Base-by-base conservation (phyloP, 2,113 vertebrate genomes). In the Perca schrenkii region DNA sequence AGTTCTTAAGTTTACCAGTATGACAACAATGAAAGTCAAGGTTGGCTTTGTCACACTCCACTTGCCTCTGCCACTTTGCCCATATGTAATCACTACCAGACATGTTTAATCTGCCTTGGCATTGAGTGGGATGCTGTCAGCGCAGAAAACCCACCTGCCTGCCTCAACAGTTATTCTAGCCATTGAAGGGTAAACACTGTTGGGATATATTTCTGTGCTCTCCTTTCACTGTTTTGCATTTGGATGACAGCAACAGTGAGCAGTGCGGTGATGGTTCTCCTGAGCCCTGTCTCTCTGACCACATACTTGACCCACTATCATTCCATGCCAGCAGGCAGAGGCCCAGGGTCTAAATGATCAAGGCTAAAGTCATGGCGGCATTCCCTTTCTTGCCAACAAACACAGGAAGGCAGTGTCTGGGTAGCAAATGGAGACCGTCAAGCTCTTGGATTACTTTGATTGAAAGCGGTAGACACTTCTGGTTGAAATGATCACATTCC, bases 71-170 rank as follows among this genome's bases (percentile, higher is more conserved):
- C 81, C 31, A 36, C 47, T 6, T 61, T 49, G 78, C 64, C 74
- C 64, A 56, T 77, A 52, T 2, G 22, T 85, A 78, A 86, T 88
- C 72, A 80, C 34, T 12, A 40, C 19, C 47, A 68, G 72, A 86
- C 74, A 83, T 74, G 75, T 86, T 86, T 88, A 57, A 86, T 83
- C 80, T 62, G 72, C 58, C 62, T 73, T 74, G 60, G 82, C 80
- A 63, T 58, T 11, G 31, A 78, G 50, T 3, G 8, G 47, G 62
- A 69, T 74, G 72, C 73, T 71, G 67, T 78, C 69, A 84, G 72
- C 40, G 53, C 46, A 80, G 62, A 74, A 83, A 77, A 68, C 52
- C 76, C 47, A 70, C 69, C 69, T 62, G 63, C 43, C 69, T 54
- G 69, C 61, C 19, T 76, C 47, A 75, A 82, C 64, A 61, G 47